Evolutionary conservation across 2,113 vertebrate genomes (phyloP).

Genomic region (Prinia subflava): DNA sequence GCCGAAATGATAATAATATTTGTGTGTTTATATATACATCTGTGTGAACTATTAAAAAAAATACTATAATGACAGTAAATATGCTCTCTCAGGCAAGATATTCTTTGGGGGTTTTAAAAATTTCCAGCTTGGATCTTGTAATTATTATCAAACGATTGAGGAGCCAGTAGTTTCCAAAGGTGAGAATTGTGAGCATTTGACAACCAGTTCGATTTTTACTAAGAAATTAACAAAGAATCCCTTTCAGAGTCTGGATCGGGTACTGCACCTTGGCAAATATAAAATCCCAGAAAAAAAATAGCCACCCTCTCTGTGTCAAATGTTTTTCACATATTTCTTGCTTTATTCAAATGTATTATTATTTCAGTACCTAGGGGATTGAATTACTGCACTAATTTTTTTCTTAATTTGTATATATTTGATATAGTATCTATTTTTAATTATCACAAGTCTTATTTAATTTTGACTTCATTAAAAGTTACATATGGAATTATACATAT

Average conservation of each 20-base stretch:
- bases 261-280: neutral
- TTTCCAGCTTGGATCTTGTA: neutral
- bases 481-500: conserved; percentile 7
- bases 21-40: neutral
- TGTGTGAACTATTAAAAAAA: neutral
- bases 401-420: conserved; percentile 45
- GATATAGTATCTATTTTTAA: conserved; percentile 61
- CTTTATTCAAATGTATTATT: neutral
- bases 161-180: neutral
- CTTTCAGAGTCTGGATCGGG: neutral
- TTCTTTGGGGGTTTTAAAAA: neutral
- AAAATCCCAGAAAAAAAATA: neutral
- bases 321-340: neutral
- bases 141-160: neutral
- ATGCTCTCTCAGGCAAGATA: neutral
- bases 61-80: neutral
- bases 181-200: neutral
- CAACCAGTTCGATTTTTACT: neutral
- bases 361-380: conserved; percentile 17
- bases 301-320: neutral
- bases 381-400: conserved; percentile 29
- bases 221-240: neutral
- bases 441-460: conserved; percentile 55
- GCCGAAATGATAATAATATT: neutral
- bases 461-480: conserved; percentile 63